A percentile compares a stretch with the other conserved stretches of the same genome.
Conservation (phyloP, 2,113 vertebrate genomes). For the Pampusana beccarii region DNA sequence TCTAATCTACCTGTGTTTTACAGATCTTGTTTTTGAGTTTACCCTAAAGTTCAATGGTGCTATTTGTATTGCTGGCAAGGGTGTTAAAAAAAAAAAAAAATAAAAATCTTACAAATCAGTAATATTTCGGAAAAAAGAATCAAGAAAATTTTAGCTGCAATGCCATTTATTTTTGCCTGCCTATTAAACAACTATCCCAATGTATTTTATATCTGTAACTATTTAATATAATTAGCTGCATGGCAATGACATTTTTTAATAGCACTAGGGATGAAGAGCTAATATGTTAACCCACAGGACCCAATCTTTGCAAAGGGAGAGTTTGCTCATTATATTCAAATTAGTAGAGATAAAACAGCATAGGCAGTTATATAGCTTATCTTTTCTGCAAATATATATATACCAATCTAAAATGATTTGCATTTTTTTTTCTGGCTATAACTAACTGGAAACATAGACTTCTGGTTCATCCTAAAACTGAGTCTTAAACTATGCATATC, state of each 20-base stretch:
- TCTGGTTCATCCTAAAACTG: conserved; percentile 3
- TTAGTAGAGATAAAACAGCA: conserved; percentile 33
- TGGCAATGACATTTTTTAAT: conserved; percentile 43
- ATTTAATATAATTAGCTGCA: conserved; percentile 56
- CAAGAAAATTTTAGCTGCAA: neutral
- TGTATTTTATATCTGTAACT: conserved; percentile 48
- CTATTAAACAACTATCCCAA: conserved; percentile 44
- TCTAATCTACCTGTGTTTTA: conserved; percentile 65
- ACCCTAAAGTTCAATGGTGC: conserved; percentile 23
- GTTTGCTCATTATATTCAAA: conserved; percentile 61
- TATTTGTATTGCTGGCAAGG: conserved; percentile 28
- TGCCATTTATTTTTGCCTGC: conserved; percentile 44
- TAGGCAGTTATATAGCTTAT: conserved; percentile 32
- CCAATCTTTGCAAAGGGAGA: conserved; percentile 45
- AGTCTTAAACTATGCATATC: neutral
- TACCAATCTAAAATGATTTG: conserved; percentile 15
- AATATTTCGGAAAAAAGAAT: conserved; percentile 20
- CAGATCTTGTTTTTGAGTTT: conserved; percentile 16
- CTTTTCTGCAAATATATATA: conserved; percentile 39
- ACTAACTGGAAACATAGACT: conserved; percentile 11
- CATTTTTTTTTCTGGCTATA: neutral
- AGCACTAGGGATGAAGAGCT: conserved; percentile 42
- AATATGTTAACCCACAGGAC: conserved; percentile 58
- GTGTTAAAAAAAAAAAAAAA: neutral
- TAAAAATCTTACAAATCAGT: neutral